Percentiles rank a stretch among this genome's conserved stretches.
Conservation (phyloP, 2,888 invertebrate species). For the Rhogogaster chlorosoma region DNA sequence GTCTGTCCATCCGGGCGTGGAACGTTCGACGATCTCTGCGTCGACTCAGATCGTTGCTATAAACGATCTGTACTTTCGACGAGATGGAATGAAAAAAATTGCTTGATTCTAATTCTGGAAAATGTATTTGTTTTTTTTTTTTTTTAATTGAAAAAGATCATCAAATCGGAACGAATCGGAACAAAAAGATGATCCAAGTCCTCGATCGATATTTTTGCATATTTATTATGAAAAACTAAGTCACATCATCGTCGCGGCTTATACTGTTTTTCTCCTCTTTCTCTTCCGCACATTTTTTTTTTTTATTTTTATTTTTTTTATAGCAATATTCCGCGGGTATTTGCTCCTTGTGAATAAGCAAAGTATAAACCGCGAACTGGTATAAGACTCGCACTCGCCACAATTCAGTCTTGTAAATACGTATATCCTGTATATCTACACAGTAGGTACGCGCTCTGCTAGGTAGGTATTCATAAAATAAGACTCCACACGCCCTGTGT, state of each 20-base stretch:
- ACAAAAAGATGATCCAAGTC: neutral
- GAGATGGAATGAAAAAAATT: neutral
- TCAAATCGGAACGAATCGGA: neutral
- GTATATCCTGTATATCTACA: neutral
- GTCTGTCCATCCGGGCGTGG: neutral
- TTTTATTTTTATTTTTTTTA: neutral
- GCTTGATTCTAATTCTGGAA: no score
- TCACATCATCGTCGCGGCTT: neutral
- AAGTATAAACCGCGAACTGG: neutral
- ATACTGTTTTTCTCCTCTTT: neutral
- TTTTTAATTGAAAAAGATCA: neutral
- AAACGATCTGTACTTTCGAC: neutral
- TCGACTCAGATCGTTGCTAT: neutral
- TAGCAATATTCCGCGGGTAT: neutral
- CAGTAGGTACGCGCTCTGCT: neutral
- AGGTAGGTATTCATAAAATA: constrained; percentile 40
- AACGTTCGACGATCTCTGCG: neutral
- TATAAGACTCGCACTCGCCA: neutral
- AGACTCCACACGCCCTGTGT: constrained; percentile 48
- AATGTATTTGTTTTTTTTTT: no score
- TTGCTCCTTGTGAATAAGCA: constrained; percentile 1
- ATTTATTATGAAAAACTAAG: neutral
- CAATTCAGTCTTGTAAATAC: constrained; percentile 11
- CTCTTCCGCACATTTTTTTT: neutral
- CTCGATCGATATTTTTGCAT: neutral